Conservation (phyloP, 2,888 invertebrate species). For the Torymus tubicola region DNA sequence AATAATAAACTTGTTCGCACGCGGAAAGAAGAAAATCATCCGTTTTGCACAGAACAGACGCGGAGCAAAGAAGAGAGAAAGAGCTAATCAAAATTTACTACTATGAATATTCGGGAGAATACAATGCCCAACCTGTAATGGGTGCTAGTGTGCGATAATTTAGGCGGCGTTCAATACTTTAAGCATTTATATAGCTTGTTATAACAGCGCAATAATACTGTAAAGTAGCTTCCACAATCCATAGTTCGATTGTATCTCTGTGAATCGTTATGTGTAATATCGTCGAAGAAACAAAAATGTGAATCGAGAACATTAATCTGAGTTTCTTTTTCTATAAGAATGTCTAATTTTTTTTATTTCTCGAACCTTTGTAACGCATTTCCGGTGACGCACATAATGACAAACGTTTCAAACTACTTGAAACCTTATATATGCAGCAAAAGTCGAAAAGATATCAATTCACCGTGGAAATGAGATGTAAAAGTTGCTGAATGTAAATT, state of each 20-base stretch:
- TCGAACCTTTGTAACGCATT: slow-evolving; percentile 11
- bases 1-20: slow-evolving; percentile 45
- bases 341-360: slow-evolving; percentile 28
- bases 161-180: slow-evolving; percentile 55
- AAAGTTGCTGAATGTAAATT: slow-evolving; percentile 34
- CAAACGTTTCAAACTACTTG: slow-evolving; percentile 10
- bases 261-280: slow-evolving; percentile 51
- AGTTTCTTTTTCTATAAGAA: slow-evolving; percentile 1
- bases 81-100: slow-evolving; percentile 58
- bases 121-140: slow-evolving; percentile 38
- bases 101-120: slow-evolving; percentile 37
- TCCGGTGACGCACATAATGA: slow-evolving; percentile 30
- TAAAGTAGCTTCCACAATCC: slow-evolving; percentile 58
- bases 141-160: slow-evolving; percentile 57
- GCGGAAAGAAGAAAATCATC: slow-evolving; percentile 20
- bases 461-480: slow-evolving; percentile 43
- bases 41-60: slow-evolving; percentile 30
- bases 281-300: slow-evolving; percentile 28
- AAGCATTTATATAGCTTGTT: slow-evolving; percentile 56
- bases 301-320: not conserved
- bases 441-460: not conserved
- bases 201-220: slow-evolving; percentile 57
- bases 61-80: slow-evolving; percentile 22
- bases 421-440: not conserved
- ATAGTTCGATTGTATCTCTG: slow-evolving; percentile 54